Conservation (phyloP, 2,888 invertebrate genomes). For the Prosopocoilus inquinatus region DNA sequence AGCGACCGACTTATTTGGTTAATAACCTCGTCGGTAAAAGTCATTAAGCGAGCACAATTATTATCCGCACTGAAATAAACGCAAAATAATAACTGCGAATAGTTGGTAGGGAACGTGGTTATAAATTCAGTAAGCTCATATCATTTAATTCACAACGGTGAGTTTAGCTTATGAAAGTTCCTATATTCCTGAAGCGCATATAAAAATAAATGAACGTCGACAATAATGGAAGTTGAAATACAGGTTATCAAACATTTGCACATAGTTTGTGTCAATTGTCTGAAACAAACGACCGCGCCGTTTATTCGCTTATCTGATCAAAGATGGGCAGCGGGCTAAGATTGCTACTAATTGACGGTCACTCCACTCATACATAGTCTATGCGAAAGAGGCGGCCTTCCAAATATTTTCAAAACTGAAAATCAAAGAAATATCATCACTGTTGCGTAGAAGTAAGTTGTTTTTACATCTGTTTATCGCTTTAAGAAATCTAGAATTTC, state of each 20-base stretch:
- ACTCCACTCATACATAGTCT: conserved; percentile 6
- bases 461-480: conserved; percentile 21
- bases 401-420: too few relatives aligned
- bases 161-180: conserved; percentile 30
- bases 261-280: conserved; percentile 48
- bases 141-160: conserved; percentile 31
- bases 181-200: conserved; percentile 30
- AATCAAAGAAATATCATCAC: too few relatives aligned
- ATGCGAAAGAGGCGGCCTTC: background rate
- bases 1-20: too few relatives aligned
- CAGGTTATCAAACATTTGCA: conserved; percentile 49
- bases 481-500: too few relatives aligned
- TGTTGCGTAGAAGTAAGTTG: conserved; percentile 6
- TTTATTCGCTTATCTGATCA: conserved; percentile 41
- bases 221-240: conserved; percentile 48
- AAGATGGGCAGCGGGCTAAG: conserved; percentile 38
- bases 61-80: background rate
- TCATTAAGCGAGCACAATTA: too few relatives aligned
- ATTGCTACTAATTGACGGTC: conserved; percentile 34
- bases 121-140: conserved; percentile 33
- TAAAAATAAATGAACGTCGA: conserved; percentile 35
- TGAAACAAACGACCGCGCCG: conserved; percentile 43
- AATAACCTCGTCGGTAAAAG: too few relatives aligned
- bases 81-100: conserved; percentile 11
- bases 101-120: conserved; percentile 23